Conservation (phyloP, 2,888 invertebrate genomes). For the Cephus spinipes region DNA sequence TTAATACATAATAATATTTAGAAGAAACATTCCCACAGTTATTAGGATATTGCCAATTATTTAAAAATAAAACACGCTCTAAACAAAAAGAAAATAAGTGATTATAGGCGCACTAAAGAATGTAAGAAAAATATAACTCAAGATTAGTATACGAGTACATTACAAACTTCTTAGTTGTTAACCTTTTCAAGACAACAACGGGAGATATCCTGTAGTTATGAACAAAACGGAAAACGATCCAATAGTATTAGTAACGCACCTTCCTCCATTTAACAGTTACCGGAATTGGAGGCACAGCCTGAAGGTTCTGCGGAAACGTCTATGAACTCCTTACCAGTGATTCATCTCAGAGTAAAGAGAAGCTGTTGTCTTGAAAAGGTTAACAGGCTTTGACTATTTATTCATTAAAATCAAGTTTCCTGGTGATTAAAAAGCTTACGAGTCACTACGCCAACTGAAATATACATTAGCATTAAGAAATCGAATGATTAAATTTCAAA, state of each 20-base stretch:
- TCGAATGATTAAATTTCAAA: background rate
- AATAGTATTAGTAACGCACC: background rate
- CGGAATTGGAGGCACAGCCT: background rate
- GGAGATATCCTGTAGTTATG: background rate
- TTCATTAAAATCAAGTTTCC: background rate
- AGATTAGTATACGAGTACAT: background rate
- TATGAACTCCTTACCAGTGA: background rate
- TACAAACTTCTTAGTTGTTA: background rate
- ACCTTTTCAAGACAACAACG: background rate
- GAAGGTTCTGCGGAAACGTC: background rate
- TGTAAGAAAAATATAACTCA: background rate
- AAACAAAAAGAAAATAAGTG: background rate
- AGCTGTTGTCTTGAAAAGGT: background rate
- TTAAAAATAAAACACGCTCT: background rate
- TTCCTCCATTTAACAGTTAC: background rate
- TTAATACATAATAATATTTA: background rate
- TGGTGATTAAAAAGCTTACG: background rate
- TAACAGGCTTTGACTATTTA: background rate
- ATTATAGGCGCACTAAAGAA: background rate
- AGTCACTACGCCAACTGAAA: background rate
- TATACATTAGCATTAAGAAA: background rate
- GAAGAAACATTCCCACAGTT: background rate
- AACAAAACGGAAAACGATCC: background rate
- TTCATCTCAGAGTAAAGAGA: background rate
- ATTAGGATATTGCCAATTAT: background rate